phyloP scores from a whole-genome alignment of 1,140 invertebrate species.

The Diorhabda sublineata region DNA sequence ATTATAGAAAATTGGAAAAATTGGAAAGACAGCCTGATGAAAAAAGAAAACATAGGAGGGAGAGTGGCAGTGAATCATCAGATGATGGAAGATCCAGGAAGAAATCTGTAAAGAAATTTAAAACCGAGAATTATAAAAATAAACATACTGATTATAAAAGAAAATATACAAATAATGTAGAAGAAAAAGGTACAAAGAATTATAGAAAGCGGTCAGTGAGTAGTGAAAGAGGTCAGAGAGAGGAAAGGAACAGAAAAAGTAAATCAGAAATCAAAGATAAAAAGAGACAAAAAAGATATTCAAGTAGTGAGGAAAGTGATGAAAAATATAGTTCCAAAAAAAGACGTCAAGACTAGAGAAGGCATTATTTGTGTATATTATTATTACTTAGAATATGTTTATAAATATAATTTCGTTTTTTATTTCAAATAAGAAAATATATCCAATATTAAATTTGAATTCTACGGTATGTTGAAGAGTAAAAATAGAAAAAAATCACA shows the following conservation, averaged over 20 bases:
- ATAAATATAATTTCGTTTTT: no score
- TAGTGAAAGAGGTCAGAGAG: not conserved
- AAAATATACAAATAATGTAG: not conserved
- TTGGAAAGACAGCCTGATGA: conserved; percentile 59
- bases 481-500: no score
- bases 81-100: not conserved
- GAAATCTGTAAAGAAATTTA: not conserved
- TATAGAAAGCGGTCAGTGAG: not conserved
- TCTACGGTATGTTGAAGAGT: no score
- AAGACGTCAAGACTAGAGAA: not conserved
- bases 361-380: not conserved
- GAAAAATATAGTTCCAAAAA: conserved; percentile 5
- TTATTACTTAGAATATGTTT: not conserved
- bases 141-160: not conserved
- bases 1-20: conserved; percentile 69
- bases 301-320: conserved; percentile 1
- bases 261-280: not conserved
- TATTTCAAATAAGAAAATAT: no score
- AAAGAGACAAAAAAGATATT: not conserved
- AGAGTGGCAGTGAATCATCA: conserved; percentile 11
- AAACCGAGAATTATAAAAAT: not conserved
- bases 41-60: conserved; percentile 41
- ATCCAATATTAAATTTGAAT: no score
- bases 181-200: not conserved
- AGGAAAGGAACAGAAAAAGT: not conserved